Base-by-base conservation (phyloP, 1,140 invertebrate genomes). In the Plodia interpunctella region DNA sequence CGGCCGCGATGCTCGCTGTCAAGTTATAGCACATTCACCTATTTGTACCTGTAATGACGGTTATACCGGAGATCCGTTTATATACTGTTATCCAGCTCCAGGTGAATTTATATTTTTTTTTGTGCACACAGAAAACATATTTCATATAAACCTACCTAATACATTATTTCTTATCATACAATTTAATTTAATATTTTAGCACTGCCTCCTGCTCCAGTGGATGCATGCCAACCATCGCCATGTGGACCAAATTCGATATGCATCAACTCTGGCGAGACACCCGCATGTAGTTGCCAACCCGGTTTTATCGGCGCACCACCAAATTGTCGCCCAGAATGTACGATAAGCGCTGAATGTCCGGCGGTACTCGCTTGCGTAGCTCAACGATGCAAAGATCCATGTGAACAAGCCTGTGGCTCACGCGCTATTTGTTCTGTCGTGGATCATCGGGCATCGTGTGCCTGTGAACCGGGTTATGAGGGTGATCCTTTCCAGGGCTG, bases 231-330 rank as follows among this genome's bases (percentile, higher is more conserved):
- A 25, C 93, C 95, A 19, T 94, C 94, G 17, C 95, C 95, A 21
- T 97, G 96, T 77, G 96, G 96, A 54, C 92, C 94, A 5, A 96
- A 96, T 83, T 94, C 95, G 17, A 89, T 94, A 70, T 97, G 96
- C 80, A 90, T 92, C 68, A 91, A 92, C 59, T 90, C 92, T 62
- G 92, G 92, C 60, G 92, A 92, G 52, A 94, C 93, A 72, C 92
- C 94, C n/a, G 91, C 93, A 0, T 97, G 96, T 75, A 93, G 92
- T n/a, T 97, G 96, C 76, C 87, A 93, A 44, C 83, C 92, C 9
- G 93, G 94, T 61, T 96, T 94, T 70, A 93, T 95, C 58, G 96
- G 96, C 49, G 91, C 94, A 66, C 94, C 95, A 21, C 94, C 95
- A 62, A 94, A 93, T 68, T 97, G 95, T 76, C 91, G 94, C 32